Percentiles rank a stretch among this genome's conserved stretches.
Evolutionary conservation across 2,797 vertebrate genomes (phyloP).

Genomic region (Loriculus beryllinus): DNA sequence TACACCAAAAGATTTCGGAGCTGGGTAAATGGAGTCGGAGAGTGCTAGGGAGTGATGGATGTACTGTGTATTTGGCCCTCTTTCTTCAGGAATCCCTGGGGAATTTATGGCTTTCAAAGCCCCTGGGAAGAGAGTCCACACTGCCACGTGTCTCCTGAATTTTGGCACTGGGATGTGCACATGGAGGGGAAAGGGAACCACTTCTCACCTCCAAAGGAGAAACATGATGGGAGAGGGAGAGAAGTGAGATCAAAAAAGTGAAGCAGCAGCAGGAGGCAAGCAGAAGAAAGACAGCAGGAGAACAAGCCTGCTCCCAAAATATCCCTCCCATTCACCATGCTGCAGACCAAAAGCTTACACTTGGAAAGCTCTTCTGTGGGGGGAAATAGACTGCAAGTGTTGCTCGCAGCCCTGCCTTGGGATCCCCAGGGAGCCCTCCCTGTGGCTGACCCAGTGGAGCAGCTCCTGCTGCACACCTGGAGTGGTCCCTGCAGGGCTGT

Average conservation of each 20-base stretch:
- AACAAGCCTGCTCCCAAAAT: conserved; percentile 27
- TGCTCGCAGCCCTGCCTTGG: not conserved
- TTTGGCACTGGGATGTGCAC: not conserved
- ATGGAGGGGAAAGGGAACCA: not conserved
- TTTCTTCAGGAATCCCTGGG: not conserved
- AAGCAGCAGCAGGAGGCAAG: conserved; percentile 25
- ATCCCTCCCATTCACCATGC: not conserved
- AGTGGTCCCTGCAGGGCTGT: not conserved
- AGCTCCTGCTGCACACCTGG: not conserved
- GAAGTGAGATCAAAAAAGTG: conserved; percentile 21
- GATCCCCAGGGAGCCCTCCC: not conserved
- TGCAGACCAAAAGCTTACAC: not conserved
- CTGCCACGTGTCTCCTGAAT: not conserved
- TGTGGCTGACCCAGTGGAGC: not conserved
- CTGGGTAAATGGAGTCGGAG: not conserved
- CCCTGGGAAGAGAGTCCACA: not conserved
- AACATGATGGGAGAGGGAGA: not conserved
- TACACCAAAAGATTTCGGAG: not conserved
- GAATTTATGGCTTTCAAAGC: not conserved
- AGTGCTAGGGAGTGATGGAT: not conserved
- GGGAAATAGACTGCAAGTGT: not conserved
- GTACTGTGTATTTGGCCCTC: not conserved
- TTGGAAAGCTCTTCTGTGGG: not conserved
- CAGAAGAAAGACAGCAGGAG: conserved; percentile 13
- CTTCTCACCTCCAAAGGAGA: not conserved